Percentiles rank a stretch among this genome's conserved stretches.
phyloP scores from a whole-genome alignment of 2,888 invertebrate genomes.

The Phyto melanocephala region DNA sequence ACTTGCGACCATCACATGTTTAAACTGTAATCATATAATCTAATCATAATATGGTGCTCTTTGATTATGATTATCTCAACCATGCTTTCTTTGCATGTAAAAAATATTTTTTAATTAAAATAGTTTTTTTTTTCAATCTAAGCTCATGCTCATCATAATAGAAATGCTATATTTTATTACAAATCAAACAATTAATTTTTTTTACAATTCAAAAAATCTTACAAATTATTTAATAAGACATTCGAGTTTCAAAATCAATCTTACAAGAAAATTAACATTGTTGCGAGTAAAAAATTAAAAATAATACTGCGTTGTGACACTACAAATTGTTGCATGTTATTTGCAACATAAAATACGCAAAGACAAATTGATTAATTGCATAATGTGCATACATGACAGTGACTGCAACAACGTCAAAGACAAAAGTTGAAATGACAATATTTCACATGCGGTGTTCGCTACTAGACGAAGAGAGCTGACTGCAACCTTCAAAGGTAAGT shows the following conservation, averaged over 20 bases:
- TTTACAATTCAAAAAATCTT: no score
- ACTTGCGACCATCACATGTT: no score
- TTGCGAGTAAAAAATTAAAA: not conserved
- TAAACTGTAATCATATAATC: no score
- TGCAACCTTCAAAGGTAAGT: slow-evolving; percentile 6
- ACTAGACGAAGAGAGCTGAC: slow-evolving; percentile 25
- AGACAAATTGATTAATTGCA: slow-evolving; percentile 65
- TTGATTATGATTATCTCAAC: no score
- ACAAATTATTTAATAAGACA: no score
- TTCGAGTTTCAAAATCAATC: not conserved
- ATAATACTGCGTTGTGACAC: not conserved
- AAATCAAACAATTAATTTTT: no score
- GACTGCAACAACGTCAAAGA: slow-evolving; percentile 41
- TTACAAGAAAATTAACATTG: not conserved
- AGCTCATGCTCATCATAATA: no score
- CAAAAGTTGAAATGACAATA: slow-evolving; percentile 58
- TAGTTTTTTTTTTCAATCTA: no score
- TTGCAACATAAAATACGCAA: slow-evolving; percentile 44
- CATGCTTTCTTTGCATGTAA: no score
- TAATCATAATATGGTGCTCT: no score
- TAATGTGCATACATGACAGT: slow-evolving; percentile 54
- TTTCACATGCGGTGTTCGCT: slow-evolving; percentile 46
- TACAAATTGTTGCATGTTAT: slow-evolving; percentile 60
- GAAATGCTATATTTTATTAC: no score
- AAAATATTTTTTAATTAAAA: no score